phyloP scores from a whole-genome alignment of 2,888 invertebrate species.

The Microplitis deprimator region DNA sequence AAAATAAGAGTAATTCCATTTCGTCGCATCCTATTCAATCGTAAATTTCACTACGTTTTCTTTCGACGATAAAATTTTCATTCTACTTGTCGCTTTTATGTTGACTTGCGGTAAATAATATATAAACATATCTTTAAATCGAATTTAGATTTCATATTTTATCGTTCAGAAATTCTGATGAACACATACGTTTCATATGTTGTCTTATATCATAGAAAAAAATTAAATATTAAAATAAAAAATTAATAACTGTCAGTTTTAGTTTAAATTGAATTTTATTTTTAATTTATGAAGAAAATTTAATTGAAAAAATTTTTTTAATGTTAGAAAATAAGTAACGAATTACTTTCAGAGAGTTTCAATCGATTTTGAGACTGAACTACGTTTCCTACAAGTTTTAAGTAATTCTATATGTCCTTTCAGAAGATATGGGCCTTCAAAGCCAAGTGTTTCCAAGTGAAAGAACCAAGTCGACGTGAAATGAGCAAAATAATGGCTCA shows the following conservation, averaged over 20 bases:
- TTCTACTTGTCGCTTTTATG: constrained; percentile 8
- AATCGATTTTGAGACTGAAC: neutral
- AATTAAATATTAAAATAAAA: neutral
- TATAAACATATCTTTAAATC: constrained; percentile 9
- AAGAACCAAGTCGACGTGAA: neutral
- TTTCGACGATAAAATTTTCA: constrained; percentile 23
- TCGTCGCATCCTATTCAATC: neutral
- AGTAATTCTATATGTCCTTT: neutral
- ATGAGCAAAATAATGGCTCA: neutral
- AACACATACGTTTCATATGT: neutral
- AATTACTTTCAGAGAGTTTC: neutral
- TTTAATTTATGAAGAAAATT: neutral
- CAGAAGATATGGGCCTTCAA: neutral
- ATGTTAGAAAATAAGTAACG: neutral
- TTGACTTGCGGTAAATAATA: neutral
- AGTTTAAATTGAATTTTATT: neutral
- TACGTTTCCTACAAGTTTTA: neutral
- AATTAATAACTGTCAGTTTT: neutral
- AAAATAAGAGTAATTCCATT: constrained; percentile 12
- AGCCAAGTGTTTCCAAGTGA: neutral
- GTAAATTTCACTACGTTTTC: constrained; percentile 20
- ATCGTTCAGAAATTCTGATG: neutral
- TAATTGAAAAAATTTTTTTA: neutral
- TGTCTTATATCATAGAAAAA: no score
- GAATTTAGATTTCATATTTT: constrained; percentile 21